These are phyloP conservation scores for Castor canadensis DNA, from an alignment of 2,113 vertebrate genomes.

Conservation along the genomic window DNA sequence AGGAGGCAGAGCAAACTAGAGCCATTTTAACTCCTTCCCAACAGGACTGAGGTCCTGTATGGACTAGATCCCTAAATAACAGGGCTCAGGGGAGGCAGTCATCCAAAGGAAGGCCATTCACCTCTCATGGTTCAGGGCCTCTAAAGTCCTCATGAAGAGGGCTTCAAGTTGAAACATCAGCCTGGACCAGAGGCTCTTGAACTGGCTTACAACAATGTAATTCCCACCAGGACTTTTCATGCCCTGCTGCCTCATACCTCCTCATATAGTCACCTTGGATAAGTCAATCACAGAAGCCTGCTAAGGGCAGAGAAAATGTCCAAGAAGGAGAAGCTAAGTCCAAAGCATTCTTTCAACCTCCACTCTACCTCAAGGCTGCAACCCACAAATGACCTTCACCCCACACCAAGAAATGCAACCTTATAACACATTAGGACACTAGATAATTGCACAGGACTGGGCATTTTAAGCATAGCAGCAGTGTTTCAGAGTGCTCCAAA, in stretches of 20 bases:
- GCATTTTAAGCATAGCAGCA: slow-evolving; percentile 1
- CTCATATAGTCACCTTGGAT: background rate
- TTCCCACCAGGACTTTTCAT: background rate
- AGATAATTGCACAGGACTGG: background rate
- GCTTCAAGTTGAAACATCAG: background rate
- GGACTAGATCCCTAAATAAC: background rate
- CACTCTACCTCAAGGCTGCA: background rate
- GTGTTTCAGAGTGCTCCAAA: background rate
- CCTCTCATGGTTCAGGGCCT: background rate
- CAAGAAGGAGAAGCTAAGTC: background rate
- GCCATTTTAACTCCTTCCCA: background rate
- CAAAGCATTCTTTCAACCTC: background rate
- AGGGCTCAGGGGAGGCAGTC: background rate
- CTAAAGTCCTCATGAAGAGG: background rate
- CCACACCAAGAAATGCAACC: background rate
- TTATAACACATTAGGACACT: background rate
- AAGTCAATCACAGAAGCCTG: background rate
- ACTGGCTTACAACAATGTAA: background rate
- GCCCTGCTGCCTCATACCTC: background rate
- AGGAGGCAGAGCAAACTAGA: background rate
- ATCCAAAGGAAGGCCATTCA: background rate
- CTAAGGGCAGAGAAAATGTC: background rate
- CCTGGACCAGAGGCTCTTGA: background rate
- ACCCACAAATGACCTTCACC: background rate
- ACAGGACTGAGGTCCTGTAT: background rate